Percentiles rank a stretch among this genome's conserved stretches.
These are phyloP conservation scores for Formicarius rufipectus DNA, from an alignment of 2,113 vertebrate species.

Conservation along the genomic window DNA sequence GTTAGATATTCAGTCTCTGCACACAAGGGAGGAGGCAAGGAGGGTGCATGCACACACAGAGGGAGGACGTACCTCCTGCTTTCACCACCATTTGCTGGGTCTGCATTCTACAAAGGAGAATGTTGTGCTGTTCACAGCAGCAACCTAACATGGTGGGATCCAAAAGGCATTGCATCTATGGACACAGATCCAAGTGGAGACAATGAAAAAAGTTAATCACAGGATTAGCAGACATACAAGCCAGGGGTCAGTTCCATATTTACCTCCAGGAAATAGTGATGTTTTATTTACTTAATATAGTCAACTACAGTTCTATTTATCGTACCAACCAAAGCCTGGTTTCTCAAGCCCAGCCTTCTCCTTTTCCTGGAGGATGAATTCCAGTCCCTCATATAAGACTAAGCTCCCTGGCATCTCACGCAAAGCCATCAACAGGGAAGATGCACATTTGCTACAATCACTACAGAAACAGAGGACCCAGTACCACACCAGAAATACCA, in stretches of 20 bases:
- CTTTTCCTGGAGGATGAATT: not conserved
- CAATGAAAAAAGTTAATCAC: not conserved
- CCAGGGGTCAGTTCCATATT: not conserved
- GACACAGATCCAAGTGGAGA: not conserved
- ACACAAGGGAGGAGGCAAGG: not conserved
- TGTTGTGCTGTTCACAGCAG: not conserved
- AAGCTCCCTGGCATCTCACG: not conserved
- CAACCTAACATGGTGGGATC: not conserved
- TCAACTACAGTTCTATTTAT: not conserved
- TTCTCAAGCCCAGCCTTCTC: not conserved
- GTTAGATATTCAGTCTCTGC: not conserved
- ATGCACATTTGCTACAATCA: rapidly evolving
- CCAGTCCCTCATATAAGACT: not conserved
- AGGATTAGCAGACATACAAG: not conserved
- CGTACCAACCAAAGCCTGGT: not conserved
- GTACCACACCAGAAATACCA: not conserved
- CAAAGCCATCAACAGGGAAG: not conserved
- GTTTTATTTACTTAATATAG: not conserved
- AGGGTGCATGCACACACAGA: rapidly evolving
- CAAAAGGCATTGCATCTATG: not conserved
- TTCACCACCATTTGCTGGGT: not conserved
- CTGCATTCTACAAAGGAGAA: not conserved
- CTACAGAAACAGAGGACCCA: not conserved
- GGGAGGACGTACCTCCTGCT: not conserved
- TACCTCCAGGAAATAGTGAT: not conserved